These are phyloP conservation scores for Neodontobutis hainanensis DNA, from an alignment of 2,113 vertebrate species.

Conservation along the genomic window DNA sequence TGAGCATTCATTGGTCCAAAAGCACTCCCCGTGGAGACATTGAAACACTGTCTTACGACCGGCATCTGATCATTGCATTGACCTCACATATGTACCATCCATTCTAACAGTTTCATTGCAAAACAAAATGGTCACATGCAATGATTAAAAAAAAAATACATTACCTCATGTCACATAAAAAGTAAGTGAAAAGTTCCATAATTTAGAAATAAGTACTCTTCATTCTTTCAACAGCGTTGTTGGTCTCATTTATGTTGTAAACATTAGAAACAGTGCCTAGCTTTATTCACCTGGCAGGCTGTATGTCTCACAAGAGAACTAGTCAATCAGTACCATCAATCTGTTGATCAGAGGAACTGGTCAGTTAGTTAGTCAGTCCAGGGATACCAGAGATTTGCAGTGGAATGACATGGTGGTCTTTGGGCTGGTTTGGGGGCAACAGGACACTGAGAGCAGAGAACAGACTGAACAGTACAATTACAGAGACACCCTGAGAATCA, in stretches of 20 bases:
- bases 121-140: slow-evolving; percentile 81
- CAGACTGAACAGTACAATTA: slow-evolving; percentile 75
- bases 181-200: slow-evolving; percentile 76
- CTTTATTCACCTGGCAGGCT: slow-evolving; percentile 62
- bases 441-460: slow-evolving; percentile 72
- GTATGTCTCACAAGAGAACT: slow-evolving; percentile 61
- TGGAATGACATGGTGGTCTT: slow-evolving; percentile 73
- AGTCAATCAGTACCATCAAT: slow-evolving; percentile 73
- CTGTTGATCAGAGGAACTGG: slow-evolving; percentile 71
- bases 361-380: slow-evolving; percentile 61
- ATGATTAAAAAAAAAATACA: slow-evolving; percentile 81
- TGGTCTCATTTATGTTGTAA: slow-evolving; percentile 84
- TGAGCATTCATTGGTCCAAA: slow-evolving; percentile 79
- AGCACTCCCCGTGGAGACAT: slow-evolving; percentile 75
- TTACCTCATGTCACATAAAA: slow-evolving; percentile 80
- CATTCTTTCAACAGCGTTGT: slow-evolving; percentile 84
- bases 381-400: slow-evolving; percentile 49
- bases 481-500: slow-evolving; percentile 81
- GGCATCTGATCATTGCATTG: slow-evolving; percentile 74
- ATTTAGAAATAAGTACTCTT: slow-evolving; percentile 77
- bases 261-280: slow-evolving; percentile 78
- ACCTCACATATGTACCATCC: slow-evolving; percentile 81
- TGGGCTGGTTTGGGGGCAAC: slow-evolving; percentile 77
- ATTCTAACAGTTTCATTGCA: slow-evolving; percentile 82
- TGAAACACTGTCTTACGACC: slow-evolving; percentile 72